Evolutionary conservation across 2,888 invertebrate genomes (phyloP), one percentile per base, ranked within the genome.

Genomic region (Nomada fucata): DNA sequence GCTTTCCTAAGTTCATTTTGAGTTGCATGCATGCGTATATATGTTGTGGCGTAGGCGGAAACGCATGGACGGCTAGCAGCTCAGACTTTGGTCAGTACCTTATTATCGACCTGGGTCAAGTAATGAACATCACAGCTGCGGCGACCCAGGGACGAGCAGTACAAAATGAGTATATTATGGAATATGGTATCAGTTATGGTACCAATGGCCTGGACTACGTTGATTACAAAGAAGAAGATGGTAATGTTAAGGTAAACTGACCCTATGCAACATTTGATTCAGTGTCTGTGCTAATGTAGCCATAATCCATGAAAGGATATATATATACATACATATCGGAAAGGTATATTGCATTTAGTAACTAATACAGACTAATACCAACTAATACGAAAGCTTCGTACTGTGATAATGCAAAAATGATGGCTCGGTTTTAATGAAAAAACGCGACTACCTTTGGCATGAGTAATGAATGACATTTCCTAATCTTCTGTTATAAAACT

Each of bases 1-100:
- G 84, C 85, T 79, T 85, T 42, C 71, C 84, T 89, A 85, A 85
- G 86, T 90, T 88, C 78, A 89, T 84, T 91, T 91, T 91, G 89
- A 91, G 92, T 92, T 91, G 91, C 91, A 90, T 93, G 92, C 92
- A 93, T 92, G 92, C 89, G 91, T 92, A 92, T 86, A 92, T 86
- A 90, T 91, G 88, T 90, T 92, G 90, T 91, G 92, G 91, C 94
- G 91, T 96, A 97, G 97, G 97, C 96, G 95, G 96, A 94, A 97
- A 97, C 95, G 98, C 98, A 92, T 98, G 98, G 98, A 97, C 98
- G 87, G 97, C 98, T 74, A 96, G 96, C 92, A 96, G 96, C 94
- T 97, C 97, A 92, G 98, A 99, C 95, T 98, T 98, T 94, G 97
- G 96, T 93, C 99, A 99, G 94, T 97, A 97, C 94, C 95, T 99